phyloP scores from a whole-genome alignment of 2,797 vertebrate species.

The Poliocrania exsul region DNA sequence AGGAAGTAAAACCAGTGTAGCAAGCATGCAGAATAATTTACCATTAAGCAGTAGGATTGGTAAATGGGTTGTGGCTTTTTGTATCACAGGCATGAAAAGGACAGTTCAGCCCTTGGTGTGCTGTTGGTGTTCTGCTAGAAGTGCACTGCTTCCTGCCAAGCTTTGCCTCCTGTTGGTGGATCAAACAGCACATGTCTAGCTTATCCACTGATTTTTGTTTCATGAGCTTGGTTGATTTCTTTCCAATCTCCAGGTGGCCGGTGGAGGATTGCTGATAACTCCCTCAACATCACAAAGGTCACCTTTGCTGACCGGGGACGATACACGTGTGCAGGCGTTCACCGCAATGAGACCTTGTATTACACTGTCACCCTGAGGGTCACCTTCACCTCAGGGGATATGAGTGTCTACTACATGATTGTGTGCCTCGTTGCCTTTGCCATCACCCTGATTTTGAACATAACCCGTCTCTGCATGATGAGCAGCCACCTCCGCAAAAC shows the following conservation, averaged over 20 bases:
- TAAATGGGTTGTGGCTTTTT: not conserved
- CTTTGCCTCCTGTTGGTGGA: not conserved
- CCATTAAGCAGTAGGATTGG: not conserved
- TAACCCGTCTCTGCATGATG: slow-evolving; percentile 92
- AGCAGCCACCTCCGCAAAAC: slow-evolving; percentile 93
- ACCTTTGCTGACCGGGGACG: slow-evolving; percentile 89
- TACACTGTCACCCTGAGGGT: slow-evolving; percentile 89
- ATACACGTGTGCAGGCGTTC: slow-evolving; percentile 83
- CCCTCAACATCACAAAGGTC: slow-evolving; percentile 89
- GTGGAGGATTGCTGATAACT: slow-evolving; percentile 81
- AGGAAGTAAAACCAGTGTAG: not conserved
- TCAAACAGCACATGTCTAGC: not conserved
- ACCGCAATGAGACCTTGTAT: slow-evolving; percentile 55
- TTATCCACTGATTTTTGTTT: not conserved
- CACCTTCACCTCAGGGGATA: slow-evolving; percentile 85
- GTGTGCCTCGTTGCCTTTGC: slow-evolving; percentile 91
- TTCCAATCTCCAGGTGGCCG: slow-evolving; percentile 78
- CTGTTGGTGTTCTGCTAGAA: not conserved
- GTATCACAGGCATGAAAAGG: not conserved
- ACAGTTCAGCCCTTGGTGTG: not conserved
- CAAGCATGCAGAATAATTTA: not conserved
- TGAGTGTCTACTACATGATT: slow-evolving; percentile 90
- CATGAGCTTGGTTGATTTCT: slow-evolving; percentile 22
- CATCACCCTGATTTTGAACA: slow-evolving; percentile 89
- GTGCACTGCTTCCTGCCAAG: not conserved